Evolutionary conservation across 2,113 vertebrate species (phyloP).

Genomic region (Barbus barbus): DNA sequence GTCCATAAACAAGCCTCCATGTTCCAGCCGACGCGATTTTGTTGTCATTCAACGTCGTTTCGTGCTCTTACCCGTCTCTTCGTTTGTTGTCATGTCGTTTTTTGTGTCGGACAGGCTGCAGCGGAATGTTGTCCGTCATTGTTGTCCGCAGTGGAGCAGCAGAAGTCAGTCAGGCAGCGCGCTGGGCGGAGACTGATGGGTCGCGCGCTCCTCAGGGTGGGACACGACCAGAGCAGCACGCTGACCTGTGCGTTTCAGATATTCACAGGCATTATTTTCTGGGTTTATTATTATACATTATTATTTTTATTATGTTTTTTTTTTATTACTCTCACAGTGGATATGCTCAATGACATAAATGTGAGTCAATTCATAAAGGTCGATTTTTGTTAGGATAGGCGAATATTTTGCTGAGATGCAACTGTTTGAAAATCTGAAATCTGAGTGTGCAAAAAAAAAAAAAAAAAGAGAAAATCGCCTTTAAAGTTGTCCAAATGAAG

Average conservation of each 20-base stretch:
- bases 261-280: not conserved
- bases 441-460: no score
- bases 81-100: conserved; percentile 88
- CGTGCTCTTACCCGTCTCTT: conserved; percentile 81
- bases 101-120: conserved; percentile 90
- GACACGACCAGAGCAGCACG: not conserved
- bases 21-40: not conserved
- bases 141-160: conserved; percentile 62
- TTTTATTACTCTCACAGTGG: no score
- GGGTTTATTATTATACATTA: not conserved
- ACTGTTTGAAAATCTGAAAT: no score
- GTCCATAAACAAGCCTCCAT: not conserved
- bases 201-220: not conserved
- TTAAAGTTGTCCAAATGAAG: no score
- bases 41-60: not conserved
- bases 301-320: no score
- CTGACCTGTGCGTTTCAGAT: not conserved
- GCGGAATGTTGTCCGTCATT: conserved; percentile 92
- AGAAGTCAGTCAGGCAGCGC: no score
- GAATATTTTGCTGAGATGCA: no score
- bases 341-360: no score
- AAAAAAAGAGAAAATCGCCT: no score
- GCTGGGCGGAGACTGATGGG: conserved; percentile 73
- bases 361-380: no score
- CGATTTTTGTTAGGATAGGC: no score